Conservation (phyloP, 2,797 vertebrate genomes). For the Intellagama lesueurii region DNA sequence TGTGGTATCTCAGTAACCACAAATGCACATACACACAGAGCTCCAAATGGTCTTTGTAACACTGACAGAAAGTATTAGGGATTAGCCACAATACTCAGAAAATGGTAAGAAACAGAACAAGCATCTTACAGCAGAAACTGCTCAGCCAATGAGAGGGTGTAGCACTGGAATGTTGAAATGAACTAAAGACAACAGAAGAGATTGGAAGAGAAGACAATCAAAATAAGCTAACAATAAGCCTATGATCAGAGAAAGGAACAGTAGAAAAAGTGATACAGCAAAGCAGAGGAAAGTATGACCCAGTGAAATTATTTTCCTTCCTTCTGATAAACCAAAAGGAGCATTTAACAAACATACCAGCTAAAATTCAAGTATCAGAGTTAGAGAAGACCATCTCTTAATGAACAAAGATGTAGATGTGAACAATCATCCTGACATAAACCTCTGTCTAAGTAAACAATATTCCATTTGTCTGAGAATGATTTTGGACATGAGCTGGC, state of each 20-base stretch:
- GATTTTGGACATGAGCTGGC: neutral
- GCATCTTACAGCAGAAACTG: slow-evolving; percentile 88
- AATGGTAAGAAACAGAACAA: slow-evolving; percentile 81
- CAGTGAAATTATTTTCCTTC: slow-evolving; percentile 37
- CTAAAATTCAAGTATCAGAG: slow-evolving; percentile 37
- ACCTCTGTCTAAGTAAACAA: neutral
- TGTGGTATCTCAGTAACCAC: slow-evolving; percentile 68
- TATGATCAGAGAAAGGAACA: slow-evolving; percentile 52
- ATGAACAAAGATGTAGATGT: neutral
- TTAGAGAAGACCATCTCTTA: neutral
- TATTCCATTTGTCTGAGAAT: neutral
- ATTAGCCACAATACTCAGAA: slow-evolving; percentile 74
- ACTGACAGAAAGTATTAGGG: slow-evolving; percentile 56
- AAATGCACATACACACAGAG: slow-evolving; percentile 72
- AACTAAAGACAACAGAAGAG: slow-evolving; percentile 81
- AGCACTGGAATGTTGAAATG: slow-evolving; percentile 86
- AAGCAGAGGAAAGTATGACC: slow-evolving; percentile 19
- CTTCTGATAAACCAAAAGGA: slow-evolving; percentile 29
- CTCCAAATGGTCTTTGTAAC: slow-evolving; percentile 51
- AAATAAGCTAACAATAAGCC: slow-evolving; percentile 63
- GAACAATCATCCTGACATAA: neutral
- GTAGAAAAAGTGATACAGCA: slow-evolving; percentile 44
- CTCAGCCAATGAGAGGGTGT: slow-evolving; percentile 86
- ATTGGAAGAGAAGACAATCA: slow-evolving; percentile 69
- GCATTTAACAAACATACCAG: slow-evolving; percentile 23